Evolutionary conservation across 2,888 invertebrate genomes (phyloP).

Genomic region (Auanema freiburgensis): DNA sequence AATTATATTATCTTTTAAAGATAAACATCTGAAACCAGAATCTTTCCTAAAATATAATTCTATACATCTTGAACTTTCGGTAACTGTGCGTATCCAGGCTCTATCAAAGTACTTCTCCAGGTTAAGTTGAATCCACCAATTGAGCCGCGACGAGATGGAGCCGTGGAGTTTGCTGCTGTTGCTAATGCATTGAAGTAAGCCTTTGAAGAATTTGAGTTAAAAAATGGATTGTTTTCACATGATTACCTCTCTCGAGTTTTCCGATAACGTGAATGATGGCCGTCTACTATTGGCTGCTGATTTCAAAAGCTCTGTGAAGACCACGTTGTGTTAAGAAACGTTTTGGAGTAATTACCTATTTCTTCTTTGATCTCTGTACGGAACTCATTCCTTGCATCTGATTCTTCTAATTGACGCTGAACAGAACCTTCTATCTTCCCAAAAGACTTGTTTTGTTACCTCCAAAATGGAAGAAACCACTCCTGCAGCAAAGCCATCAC

Average conservation of each 20-base stretch:
- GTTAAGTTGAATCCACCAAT: slow-evolving; percentile 28
- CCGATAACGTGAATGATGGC: slow-evolving; percentile 40
- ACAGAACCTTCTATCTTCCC: neutral
- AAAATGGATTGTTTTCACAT: slow-evolving; percentile 1
- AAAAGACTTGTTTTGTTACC: slow-evolving; percentile 11
- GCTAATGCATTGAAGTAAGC: slow-evolving; percentile 26
- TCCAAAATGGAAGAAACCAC: slow-evolving; percentile 52
- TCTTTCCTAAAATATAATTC: neutral
- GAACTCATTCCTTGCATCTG: slow-evolving; percentile 53
- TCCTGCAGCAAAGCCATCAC: slow-evolving; percentile 59
- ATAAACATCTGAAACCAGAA: neutral
- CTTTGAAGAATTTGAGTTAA: slow-evolving; percentile 4
- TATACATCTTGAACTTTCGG: slow-evolving; percentile 43
- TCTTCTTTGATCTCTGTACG: slow-evolving; percentile 55
- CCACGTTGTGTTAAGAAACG: neutral
- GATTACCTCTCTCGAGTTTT: slow-evolving; percentile 20
- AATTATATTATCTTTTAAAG: no score
- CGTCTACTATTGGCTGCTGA: slow-evolving; percentile 46
- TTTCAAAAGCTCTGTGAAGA: slow-evolving; percentile 42
- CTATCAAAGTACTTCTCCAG: slow-evolving; percentile 33
- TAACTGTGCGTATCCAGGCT: slow-evolving; percentile 37
- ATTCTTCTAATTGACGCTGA: slow-evolving; percentile 43
- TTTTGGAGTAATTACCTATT: slow-evolving; percentile 33
- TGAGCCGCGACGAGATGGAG: slow-evolving; percentile 35
- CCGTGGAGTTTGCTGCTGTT: slow-evolving; percentile 30